phyloP scores from a whole-genome alignment of 2,888 invertebrate species.

The Himalopsyche kuldschensis region DNA sequence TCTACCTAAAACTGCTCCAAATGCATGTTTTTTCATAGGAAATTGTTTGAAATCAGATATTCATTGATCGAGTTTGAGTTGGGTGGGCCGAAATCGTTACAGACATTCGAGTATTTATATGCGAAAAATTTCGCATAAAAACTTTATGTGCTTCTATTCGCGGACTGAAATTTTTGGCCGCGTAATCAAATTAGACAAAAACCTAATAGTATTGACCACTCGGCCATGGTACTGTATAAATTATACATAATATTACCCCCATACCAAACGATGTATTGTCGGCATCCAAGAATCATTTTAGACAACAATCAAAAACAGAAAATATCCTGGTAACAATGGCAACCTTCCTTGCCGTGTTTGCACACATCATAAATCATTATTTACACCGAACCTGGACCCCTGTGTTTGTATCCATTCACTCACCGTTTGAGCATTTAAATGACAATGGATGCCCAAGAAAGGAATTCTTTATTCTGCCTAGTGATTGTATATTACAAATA shows the following conservation, averaged over 20 bases:
- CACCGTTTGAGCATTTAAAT: slow-evolving; percentile 27
- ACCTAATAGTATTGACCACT: no score
- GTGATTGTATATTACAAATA: not conserved
- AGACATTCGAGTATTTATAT: no score
- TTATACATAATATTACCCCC: not conserved
- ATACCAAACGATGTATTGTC: not conserved
- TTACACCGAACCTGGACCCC: slow-evolving; percentile 24
- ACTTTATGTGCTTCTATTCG: no score
- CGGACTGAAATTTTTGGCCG: no score
- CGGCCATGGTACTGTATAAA: no score
- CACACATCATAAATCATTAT: slow-evolving; percentile 39
- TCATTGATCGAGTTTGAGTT: no score
- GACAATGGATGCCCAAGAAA: slow-evolving; percentile 13
- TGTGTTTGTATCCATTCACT: slow-evolving; percentile 23
- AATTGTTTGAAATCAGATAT: no score
- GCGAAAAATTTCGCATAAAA: no score
- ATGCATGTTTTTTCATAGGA: no score
- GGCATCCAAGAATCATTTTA: not conserved
- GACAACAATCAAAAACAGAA: not conserved
- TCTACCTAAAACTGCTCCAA: no score
- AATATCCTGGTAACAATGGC: not conserved
- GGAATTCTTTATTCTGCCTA: not conserved
- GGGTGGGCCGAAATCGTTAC: no score
- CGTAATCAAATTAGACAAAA: no score
- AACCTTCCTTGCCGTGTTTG: slow-evolving; percentile 31